These are phyloP conservation scores for Jacana jacana DNA, from an alignment of 2,113 vertebrate species.

Conservation along the genomic window DNA sequence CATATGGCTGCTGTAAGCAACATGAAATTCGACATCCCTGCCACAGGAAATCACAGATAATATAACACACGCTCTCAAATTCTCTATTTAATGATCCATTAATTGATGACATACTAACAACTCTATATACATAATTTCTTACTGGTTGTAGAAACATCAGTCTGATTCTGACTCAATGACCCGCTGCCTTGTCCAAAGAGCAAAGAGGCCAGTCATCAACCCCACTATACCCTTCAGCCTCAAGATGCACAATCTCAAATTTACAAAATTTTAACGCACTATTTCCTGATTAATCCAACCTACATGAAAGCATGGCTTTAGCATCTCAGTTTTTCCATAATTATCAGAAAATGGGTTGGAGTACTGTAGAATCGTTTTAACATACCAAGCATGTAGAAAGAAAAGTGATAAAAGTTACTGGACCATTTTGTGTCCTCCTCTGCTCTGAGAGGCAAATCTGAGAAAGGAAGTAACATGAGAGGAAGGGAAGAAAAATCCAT, in stretches of 20 bases:
- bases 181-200: accelerated
- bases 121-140: neutral
- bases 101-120: neutral
- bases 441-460: neutral
- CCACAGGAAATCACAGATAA: conserved; percentile 10
- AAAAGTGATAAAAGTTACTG: neutral
- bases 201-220: neutral
- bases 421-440: neutral
- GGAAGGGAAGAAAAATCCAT: neutral
- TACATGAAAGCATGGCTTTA: neutral
- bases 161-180: accelerated
- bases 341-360: neutral
- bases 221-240: neutral
- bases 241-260: neutral
- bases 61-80: neutral
- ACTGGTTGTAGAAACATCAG: accelerated
- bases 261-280: neutral
- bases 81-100: neutral
- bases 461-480: neutral
- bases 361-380: neutral
- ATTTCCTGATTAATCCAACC: neutral
- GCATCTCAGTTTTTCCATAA: neutral
- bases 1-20: neutral
- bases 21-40: neutral
- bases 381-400: neutral